Evolutionary conservation across 2,113 vertebrate genomes (phyloP), one percentile per base, ranked within the genome.

Genomic region (Pygathrix nemaeus): DNA sequence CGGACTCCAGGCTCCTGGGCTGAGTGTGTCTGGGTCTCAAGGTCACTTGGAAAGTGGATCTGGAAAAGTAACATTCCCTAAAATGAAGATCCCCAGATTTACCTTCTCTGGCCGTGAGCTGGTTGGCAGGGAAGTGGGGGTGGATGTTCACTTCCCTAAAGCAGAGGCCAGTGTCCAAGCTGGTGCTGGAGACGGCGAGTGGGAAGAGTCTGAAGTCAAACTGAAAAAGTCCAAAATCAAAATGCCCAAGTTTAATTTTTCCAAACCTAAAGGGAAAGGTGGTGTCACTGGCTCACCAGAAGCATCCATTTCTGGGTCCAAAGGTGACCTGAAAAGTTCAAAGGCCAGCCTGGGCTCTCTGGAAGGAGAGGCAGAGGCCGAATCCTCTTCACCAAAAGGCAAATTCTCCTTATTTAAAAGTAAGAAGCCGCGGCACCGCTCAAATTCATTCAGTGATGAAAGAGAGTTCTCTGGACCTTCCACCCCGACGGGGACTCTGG

Each of bases 161-260:
- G 64, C 7, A 0, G 98, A 98, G 0, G 82, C 1, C 0, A n/a
- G 2, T 1, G 5, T 96, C 61, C 98, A 98, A 25, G 89, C 97
- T 0, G 97, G 96, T 21, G 95, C 97, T 0, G 94, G 83, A 3
- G 99, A 99, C 66, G 80, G 97, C 0, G 99, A 99, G 14, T 30
- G 97, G 73, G 99, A 99, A 1, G 99, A 99, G 6, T 88, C 98
- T 0, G 99, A 99, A 0, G 23, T 98, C 0, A 98, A 98, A 40
- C 97, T 99, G 0, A 99, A 99, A 76, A 99, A 99, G 96, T 96
- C 99, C 79, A 99, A 99, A 86, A 98, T 99, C 50, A 99, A 99
- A 97, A 99, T 99, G 99, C 99, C 99, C 72, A 99, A 99, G 85
- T 98, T 99, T 13, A 97, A 82, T 12, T 99, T 99, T 98, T 99